These are phyloP conservation scores for Tadarida brasiliensis DNA, from an alignment of 2,797 vertebrate genomes.

Conservation along the genomic window DNA sequence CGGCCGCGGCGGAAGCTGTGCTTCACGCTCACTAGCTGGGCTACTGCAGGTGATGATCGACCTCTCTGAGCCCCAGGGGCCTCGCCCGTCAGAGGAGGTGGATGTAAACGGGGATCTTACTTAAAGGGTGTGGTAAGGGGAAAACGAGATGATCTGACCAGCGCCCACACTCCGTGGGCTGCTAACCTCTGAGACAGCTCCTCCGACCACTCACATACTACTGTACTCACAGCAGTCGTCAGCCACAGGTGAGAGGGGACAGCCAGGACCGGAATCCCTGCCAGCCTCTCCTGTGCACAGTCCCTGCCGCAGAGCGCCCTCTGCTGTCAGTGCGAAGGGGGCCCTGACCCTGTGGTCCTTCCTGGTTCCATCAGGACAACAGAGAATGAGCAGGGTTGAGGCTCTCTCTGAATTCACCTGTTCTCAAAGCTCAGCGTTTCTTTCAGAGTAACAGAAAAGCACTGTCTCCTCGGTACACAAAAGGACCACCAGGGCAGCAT, in stretches of 20 bases:
- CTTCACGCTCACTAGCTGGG: neutral
- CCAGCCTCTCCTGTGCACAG: neutral
- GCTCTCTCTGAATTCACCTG: neutral
- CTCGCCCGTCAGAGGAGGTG: neutral
- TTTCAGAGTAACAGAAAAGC: neutral
- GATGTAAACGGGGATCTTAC: neutral
- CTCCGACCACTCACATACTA: neutral
- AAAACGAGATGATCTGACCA: neutral
- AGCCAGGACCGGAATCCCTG: neutral
- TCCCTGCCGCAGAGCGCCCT: neutral
- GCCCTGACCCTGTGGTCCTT: neutral
- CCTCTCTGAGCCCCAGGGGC: neutral
- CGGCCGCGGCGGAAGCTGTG: neutral
- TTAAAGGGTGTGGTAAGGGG: neutral
- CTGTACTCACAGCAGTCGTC: neutral
- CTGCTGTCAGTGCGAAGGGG: slow-evolving; percentile 6
- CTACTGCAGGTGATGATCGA: neutral
- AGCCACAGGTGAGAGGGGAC: neutral
- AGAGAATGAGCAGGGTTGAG: neutral
- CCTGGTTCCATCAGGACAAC: neutral
- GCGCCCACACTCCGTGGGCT: neutral
- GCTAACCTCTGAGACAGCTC: neutral
- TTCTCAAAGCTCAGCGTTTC: slow-evolving; percentile 30
- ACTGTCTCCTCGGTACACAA: neutral
- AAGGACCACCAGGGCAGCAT: neutral